Conservation (phyloP, 2,888 invertebrate genomes). For the Xanthorhoe spadicearia region DNA sequence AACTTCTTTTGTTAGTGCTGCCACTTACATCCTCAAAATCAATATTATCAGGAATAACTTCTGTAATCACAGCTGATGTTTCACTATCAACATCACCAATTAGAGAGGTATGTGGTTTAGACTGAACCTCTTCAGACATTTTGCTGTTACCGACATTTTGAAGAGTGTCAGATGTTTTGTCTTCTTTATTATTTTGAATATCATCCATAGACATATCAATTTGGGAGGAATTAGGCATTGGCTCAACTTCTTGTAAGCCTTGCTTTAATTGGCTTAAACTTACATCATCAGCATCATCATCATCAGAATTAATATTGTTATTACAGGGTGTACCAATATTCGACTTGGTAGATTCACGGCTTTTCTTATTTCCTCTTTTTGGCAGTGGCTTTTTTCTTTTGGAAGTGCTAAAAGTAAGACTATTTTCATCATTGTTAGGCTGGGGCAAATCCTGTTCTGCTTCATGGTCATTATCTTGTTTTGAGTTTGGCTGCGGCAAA, state of each 20-base stretch:
- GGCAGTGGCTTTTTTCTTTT: conserved; percentile 21
- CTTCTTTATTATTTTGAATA: not conserved
- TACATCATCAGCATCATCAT: conserved; percentile 60
- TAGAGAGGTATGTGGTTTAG: not conserved
- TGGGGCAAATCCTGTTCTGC: conserved; percentile 9
- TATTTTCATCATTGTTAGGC: not conserved
- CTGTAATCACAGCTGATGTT: not conserved
- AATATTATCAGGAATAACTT: conserved; percentile 12
- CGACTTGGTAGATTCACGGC: not conserved
- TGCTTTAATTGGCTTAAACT: conserved; percentile 63
- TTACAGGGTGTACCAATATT: not conserved
- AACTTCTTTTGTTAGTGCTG: conserved; percentile 47
- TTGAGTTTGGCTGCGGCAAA: not conserved
- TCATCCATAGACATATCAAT: not conserved
- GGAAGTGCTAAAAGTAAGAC: conserved; percentile 11
- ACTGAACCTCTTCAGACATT: not conserved
- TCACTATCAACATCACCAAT: conserved; percentile 5
- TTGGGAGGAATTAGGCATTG: conserved; percentile 12
- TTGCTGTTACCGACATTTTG: conserved; percentile 5
- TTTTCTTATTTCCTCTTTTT: conserved; percentile 36
- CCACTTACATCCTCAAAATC: conserved; percentile 26
- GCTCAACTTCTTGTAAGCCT: conserved; percentile 35
- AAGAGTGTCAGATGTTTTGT: not conserved
- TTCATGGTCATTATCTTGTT: too few relatives aligned
- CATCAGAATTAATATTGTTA: conserved; percentile 18